Base-by-base conservation (phyloP, 2,113 vertebrate species). In the Takifugu bimaculatus region DNA sequence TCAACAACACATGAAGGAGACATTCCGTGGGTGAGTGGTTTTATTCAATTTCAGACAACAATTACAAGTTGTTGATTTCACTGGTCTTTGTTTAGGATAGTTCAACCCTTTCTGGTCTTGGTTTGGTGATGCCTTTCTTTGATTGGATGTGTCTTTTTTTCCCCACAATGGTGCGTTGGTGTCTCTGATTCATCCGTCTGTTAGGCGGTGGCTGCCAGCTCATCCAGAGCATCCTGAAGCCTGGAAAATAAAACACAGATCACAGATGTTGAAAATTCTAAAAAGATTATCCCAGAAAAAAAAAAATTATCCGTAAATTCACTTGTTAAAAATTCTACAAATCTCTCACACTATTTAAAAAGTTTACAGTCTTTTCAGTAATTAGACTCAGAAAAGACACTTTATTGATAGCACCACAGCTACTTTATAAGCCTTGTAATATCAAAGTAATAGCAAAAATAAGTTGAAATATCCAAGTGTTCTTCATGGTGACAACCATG, bases 181-280 rank as follows among this genome's bases (percentile, higher is more conserved):
- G 10, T 52, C 52, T 48, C 12, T 20, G 53, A 57, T 50, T 39
- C 55, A 14, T 72, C 61, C 47, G 57, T 48, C 45, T 48, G 64
- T 86, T 80, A 87, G 26, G 13, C 28, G 51, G 65, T 4, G 4
- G 26, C 57, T 1, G 57, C 88, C 77, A 84, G 83, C 63, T 92
- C 91, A 25, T 89, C 89, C 26, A 96, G 63, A 26, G 94, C 94
- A 0, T 96, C 95, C 47, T 65, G 71, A 25, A 97, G 91, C 67
- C 94, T 98, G 88, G 0, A 39, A 2, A 32, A 28, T 51, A 61
- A 56, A 88, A 75, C 43, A 73, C 50, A 83, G 65, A 68, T 13
- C 1, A 57, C 10, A 67, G 10, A 61, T 15, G 15, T 49, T 29
- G 32, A 53, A 10, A 64, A 26, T 61, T 58, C 66, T 1, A 50